Base-by-base conservation (phyloP, 2,888 invertebrate species). In the Leucozona laternaria region DNA sequence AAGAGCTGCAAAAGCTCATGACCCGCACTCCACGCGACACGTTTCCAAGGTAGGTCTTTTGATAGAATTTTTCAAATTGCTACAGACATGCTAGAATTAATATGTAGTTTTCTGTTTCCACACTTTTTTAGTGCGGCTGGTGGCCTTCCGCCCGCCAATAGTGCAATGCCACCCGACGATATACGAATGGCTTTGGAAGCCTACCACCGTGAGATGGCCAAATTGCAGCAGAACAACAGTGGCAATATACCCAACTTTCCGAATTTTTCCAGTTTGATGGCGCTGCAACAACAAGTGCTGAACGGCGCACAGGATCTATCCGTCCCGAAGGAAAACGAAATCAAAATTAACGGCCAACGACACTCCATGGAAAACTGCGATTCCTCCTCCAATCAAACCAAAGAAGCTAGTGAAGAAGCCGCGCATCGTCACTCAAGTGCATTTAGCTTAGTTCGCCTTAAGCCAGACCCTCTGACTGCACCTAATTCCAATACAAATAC, bases 1-100 rank as follows among this genome's bases (percentile, higher is more conserved):
- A 98, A 91, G 98, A 99, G 92, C 93, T 98, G 88, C 96, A 97
- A 79, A 98, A 98, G 92, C 95, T 99, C 75, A 98, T 98, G 95
- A 97, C 96, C 89, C 95, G 97, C 76, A 96, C 95, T 88, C 96
- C 95, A 45, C 94, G 96, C 55, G 97, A 97, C 80, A 95, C 96
- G 17, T 96, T 96, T 90, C 96, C 96, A 91, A 95, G 96, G 97
- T 97, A 94, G 94, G 94, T 90, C 53, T 31, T 22, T 31, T 20
- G 37, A 17, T 92, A 75, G 88, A 64, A 55, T 40, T 34, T 34
- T 13, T 20, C n/a, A 15, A 60, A 68, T 34, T n/a, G 20, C 15
- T 6, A 79, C 80, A 85, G 79, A 75, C 82, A 88, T 93, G 88
- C 89, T 89, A 88, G 81, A 90, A 89, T 87, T 89, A 89, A 89